Conservation (phyloP, 2,797 vertebrate species). For the Myotis pilosus region DNA sequence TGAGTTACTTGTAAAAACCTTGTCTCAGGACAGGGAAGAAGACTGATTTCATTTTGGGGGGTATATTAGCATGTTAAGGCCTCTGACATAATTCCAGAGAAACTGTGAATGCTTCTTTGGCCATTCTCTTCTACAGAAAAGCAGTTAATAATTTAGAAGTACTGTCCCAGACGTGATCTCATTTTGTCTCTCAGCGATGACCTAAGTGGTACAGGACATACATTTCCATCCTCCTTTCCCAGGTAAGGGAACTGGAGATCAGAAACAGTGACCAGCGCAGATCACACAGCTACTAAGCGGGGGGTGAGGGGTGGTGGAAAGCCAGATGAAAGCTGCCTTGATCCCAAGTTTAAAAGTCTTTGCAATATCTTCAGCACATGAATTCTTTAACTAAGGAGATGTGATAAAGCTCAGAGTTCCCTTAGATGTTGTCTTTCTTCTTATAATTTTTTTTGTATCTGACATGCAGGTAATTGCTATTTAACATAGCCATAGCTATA, state of each 20-base stretch:
- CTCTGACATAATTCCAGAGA: conserved; percentile 31
- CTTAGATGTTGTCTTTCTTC: background rate
- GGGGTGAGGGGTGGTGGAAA: too few species aligned
- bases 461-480: background rate
- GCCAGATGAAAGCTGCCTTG: background rate
- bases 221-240: conserved; percentile 46
- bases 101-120: conserved; percentile 18
- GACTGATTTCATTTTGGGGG: conserved; percentile 29
- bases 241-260: background rate
- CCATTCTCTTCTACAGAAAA: background rate
- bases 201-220: background rate
- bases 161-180: conserved; percentile 61
- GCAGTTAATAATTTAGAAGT: conserved; percentile 43
- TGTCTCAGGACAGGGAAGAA: conserved; percentile 26
- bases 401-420: background rate
- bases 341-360: conserved; percentile 12
- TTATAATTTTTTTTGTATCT: background rate
- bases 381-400: background rate
- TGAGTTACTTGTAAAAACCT: conserved; percentile 32
- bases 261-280: conserved; percentile 10
- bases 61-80: conserved; percentile 21
- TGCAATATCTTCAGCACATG: background rate
- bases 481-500: background rate
- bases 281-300: background rate
- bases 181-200: conserved; percentile 51